These are phyloP conservation scores for Mastacembelus armatus DNA, from an alignment of 2,797 vertebrate genomes.

Conservation along the genomic window DNA sequence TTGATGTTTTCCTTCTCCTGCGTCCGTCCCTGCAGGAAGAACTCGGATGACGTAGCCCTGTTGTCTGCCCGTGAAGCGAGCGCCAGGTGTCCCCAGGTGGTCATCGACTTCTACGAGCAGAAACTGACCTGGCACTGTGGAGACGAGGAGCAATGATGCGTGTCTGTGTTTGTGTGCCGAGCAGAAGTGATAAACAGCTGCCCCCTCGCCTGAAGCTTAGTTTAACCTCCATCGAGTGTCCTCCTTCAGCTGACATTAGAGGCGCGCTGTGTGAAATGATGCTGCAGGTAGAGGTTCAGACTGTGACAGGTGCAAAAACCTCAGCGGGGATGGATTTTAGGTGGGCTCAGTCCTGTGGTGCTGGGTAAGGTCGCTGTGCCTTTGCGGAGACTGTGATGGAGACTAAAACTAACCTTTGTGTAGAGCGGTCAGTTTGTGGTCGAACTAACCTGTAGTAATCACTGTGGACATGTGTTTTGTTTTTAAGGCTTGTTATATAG, in stretches of 20 bases:
- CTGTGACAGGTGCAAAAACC: constrained; percentile 56
- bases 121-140: constrained; percentile 95
- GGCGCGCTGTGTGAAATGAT: constrained; percentile 57
- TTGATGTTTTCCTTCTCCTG: neutral
- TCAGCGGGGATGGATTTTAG: constrained; percentile 36
- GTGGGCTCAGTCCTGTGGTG: constrained; percentile 50
- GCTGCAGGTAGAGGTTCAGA: constrained; percentile 40
- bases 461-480: constrained; percentile 75
- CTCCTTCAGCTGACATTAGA: constrained; percentile 65
- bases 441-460: constrained; percentile 71
- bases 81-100: constrained; percentile 94
- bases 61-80: constrained; percentile 95
- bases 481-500: constrained; percentile 39
- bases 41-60: constrained; percentile 94
- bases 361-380: constrained; percentile 59
- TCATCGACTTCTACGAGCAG: constrained; percentile 97
- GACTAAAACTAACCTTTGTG: constrained; percentile 59
- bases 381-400: constrained; percentile 52
- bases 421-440: constrained; percentile 40
- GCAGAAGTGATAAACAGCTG: constrained; percentile 54
- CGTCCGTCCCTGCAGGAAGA: constrained; percentile 87
- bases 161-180: constrained; percentile 35
- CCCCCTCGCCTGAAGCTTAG: constrained; percentile 61
- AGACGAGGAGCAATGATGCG: constrained; percentile 89
- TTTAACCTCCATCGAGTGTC: constrained; percentile 68